Conservation (phyloP, 53 echinoderm and acorn worm genomes). For the Crossaster papposus region DNA sequence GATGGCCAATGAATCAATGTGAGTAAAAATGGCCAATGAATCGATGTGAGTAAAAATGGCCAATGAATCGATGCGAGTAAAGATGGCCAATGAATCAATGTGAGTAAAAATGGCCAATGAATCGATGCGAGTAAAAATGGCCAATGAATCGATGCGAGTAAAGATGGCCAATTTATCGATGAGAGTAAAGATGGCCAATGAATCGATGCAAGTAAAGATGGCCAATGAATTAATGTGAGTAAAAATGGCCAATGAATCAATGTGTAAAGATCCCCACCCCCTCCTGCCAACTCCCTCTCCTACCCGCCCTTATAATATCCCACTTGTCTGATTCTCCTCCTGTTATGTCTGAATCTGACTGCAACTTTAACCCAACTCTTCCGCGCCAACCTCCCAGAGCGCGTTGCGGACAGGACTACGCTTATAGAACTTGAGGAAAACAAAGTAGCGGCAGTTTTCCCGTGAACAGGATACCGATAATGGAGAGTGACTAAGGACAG, state of each 20-base stretch:
- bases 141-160: no score
- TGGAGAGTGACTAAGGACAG: neutral
- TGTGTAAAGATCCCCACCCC: no score
- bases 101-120: neutral
- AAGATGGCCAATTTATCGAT: no score
- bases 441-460: neutral
- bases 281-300: neutral
- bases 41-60: neutral
- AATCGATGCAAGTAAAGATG: no score
- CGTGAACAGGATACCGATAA: constrained; percentile 25
- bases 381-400: neutral
- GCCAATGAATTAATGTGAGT: no score
- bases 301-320: neutral
- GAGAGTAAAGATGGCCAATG: neutral
- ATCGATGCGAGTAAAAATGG: neutral
- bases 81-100: no score
- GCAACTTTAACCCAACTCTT: constrained; percentile 25
- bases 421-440: constrained; percentile 1
- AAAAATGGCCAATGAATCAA: neutral
- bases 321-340: constrained; percentile 22
- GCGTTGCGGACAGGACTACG: neutral
- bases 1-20: neutral
- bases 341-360: constrained; percentile 27
- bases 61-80: no score
- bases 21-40: neutral